Conservation (phyloP, 2,797 vertebrate species). For the Cyprinella venusta region DNA sequence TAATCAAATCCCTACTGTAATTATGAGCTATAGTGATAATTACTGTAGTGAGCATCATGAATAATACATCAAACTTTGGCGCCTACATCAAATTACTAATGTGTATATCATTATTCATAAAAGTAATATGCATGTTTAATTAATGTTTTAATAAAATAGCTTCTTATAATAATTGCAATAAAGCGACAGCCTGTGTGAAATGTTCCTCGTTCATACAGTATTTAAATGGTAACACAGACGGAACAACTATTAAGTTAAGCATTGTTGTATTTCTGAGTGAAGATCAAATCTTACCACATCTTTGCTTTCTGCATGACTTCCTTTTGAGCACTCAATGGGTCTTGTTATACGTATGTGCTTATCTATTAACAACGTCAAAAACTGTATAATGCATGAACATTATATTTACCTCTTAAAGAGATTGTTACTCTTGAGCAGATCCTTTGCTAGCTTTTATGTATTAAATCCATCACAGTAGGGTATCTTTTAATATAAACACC, state of each 20-base stretch:
- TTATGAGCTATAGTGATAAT: conserved; percentile 2
- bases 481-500: not conserved
- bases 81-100: not conserved
- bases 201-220: not conserved
- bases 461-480: not conserved
- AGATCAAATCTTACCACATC: too few species aligned
- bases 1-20: conserved; percentile 3
- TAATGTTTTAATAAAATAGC: conserved; percentile 19
- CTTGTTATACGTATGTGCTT: not conserved
- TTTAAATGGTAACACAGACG: not conserved
- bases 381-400: not conserved
- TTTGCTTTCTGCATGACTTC: not conserved
- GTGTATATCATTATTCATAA: conserved; percentile 32
- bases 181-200: not conserved
- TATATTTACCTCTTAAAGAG: not conserved
- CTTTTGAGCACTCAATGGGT: not conserved
- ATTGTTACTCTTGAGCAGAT: not conserved
- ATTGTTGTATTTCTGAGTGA: not conserved
- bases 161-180: conserved; percentile 2
- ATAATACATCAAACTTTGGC: conserved; percentile 16
- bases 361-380: not conserved
- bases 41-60: not conserved
- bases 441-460: not conserved
- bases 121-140: conserved; percentile 34
- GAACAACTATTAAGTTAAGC: not conserved